These are phyloP conservation scores for Oryzias curvinotus DNA, from an alignment of 2,113 vertebrate species.

Conservation along the genomic window DNA sequence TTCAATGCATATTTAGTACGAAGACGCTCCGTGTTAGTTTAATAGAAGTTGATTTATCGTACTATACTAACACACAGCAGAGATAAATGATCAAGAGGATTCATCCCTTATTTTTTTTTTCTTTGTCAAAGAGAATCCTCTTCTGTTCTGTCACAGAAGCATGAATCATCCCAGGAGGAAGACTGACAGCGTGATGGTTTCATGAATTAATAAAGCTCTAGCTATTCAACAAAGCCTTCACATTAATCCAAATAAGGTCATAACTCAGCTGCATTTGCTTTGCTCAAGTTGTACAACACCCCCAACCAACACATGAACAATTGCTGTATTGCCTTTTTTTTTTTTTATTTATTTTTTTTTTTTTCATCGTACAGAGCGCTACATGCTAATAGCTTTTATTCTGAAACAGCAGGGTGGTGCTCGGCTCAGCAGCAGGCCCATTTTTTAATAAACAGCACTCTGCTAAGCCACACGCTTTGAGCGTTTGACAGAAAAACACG, in stretches of 20 bases:
- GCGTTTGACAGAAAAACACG: constrained; percentile 4
- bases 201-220: constrained; percentile 70
- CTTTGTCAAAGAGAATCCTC: constrained; percentile 47
- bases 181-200: constrained; percentile 60
- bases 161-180: constrained; percentile 62
- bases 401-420: constrained; percentile 63
- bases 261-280: constrained; percentile 65
- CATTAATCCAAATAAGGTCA: constrained; percentile 66
- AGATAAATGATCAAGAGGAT: constrained; percentile 60
- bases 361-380: constrained; percentile 33
- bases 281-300: constrained; percentile 16
- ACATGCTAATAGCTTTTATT: constrained; percentile 65
- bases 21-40: constrained; percentile 27
- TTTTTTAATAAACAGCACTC: constrained; percentile 65
- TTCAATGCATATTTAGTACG: constrained; percentile 7
- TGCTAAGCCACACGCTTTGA: constrained; percentile 56
- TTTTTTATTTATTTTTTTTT: not conserved
- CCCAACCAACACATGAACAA: constrained; percentile 14
- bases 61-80: constrained; percentile 39
- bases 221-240: constrained; percentile 64
- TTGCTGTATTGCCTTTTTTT: constrained; percentile 29
- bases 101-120: constrained; percentile 42
- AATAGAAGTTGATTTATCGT: constrained; percentile 54
- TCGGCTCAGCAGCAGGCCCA: constrained; percentile 60
- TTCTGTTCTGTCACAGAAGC: constrained; percentile 51